Evolutionary conservation across 2,888 invertebrate species (phyloP).

Genomic region (Timandra comae): DNA sequence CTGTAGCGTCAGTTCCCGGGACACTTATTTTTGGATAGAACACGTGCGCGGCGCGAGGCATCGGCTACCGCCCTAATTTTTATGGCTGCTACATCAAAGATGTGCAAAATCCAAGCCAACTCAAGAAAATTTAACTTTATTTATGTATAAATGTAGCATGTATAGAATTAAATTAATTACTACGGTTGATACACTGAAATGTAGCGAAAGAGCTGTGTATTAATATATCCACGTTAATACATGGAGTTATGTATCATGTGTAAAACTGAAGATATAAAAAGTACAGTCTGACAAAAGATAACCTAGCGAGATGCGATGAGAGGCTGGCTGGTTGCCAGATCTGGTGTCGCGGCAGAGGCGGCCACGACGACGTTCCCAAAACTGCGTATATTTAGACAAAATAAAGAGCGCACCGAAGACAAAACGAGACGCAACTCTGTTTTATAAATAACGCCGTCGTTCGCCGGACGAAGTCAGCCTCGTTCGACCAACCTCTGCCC

Average conservation of each 20-base stretch:
- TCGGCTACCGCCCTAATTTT: constrained; percentile 22
- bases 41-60: constrained; percentile 39
- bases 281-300: constrained; percentile 55
- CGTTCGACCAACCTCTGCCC: constrained; percentile 64
- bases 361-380: constrained; percentile 73
- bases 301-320: constrained; percentile 56
- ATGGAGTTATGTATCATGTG: too few relatives aligned
- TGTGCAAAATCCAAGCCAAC: too few relatives aligned
- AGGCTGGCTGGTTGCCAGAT: constrained; percentile 59
- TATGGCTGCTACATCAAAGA: constrained; percentile 8
- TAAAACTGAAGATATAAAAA: too few relatives aligned
- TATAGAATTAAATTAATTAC: too few relatives aligned
- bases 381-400: constrained; percentile 78
- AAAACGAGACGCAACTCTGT: constrained; percentile 76
- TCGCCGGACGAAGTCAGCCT: constrained; percentile 68
- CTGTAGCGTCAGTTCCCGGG: constrained; percentile 31
- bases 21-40: constrained; percentile 51
- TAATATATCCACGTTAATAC: too few relatives aligned
- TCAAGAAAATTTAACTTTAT: too few relatives aligned
- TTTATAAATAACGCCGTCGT: constrained; percentile 75
- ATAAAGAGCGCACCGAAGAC: constrained; percentile 76
- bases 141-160: too few relatives aligned
- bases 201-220: too few relatives aligned
- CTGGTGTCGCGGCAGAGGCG: constrained; percentile 64
- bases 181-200: too few relatives aligned